Evolutionary conservation across 1,140 invertebrate species (phyloP).

Genomic region (Tribolium madens): DNA sequence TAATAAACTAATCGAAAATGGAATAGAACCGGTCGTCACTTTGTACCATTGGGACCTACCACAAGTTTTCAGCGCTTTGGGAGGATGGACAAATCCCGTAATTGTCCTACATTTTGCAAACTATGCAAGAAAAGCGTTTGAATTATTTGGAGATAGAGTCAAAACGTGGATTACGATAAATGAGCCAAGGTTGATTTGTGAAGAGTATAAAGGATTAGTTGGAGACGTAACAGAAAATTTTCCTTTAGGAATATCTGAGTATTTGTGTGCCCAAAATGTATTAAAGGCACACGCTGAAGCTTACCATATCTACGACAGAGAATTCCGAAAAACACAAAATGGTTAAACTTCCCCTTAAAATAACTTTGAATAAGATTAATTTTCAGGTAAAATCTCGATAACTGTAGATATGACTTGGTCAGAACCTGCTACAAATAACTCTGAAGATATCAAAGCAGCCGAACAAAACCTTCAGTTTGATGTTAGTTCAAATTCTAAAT

Average conservation of each 20-base stretch:
- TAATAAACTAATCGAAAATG: constrained; percentile 64
- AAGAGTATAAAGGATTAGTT: constrained; percentile 30
- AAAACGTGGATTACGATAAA: constrained; percentile 59
- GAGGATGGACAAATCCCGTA: constrained; percentile 68
- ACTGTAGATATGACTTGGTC: constrained; percentile 46
- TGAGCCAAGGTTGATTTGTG: constrained; percentile 67
- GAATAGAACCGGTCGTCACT: constrained; percentile 70
- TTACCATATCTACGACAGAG: constrained; percentile 60
- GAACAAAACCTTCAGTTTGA: not conserved
- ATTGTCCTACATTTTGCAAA: constrained; percentile 48
- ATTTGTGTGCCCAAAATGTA: constrained; percentile 69
- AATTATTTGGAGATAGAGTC: constrained; percentile 72
- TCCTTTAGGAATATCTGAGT: constrained; percentile 68
- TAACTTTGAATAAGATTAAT: too few species aligned
- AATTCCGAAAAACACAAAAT: constrained; percentile 63
- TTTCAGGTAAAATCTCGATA: constrained; percentile 41
- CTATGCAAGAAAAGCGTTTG: constrained; percentile 61
- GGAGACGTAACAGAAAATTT: constrained; percentile 64
- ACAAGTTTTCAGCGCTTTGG: constrained; percentile 64
- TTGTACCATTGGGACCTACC: constrained; percentile 76
- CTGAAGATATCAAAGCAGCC: not conserved
- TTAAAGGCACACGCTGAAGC: constrained; percentile 55
- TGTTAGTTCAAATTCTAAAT: constrained; percentile 50
- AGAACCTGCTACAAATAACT: constrained; percentile 31
- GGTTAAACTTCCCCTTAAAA: too few species aligned